Conservation (phyloP, 2,113 vertebrate genomes). For the Ammodytes marinus region DNA sequence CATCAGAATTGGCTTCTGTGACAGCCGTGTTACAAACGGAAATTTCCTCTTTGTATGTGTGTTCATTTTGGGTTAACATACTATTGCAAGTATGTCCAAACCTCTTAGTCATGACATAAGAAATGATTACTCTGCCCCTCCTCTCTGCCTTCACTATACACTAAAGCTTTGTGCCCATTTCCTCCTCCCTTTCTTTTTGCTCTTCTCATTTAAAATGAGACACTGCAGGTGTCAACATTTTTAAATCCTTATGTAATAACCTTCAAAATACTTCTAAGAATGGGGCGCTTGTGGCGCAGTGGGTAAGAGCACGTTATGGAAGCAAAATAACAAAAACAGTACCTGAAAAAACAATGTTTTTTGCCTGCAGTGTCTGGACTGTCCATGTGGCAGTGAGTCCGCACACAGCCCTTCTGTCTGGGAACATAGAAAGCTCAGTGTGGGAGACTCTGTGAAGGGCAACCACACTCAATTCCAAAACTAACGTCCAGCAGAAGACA, state of each 20-base stretch:
- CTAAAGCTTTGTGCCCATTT: background rate
- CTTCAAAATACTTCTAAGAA: too few relatives aligned
- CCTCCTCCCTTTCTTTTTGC: background rate
- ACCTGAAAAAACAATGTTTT: too few relatives aligned
- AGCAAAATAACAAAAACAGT: too few relatives aligned
- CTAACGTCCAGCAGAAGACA: background rate
- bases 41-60: background rate
- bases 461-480: constrained; percentile 12
- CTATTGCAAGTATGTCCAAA: background rate
- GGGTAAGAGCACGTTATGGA: too few relatives aligned
- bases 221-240: too few relatives aligned
- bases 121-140: background rate
- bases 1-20: background rate
- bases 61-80: background rate
- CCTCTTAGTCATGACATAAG: background rate
- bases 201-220: too few relatives aligned
- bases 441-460: constrained; percentile 31
- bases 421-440: constrained; percentile 51
- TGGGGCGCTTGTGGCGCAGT: too few relatives aligned
- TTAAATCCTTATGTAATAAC: too few relatives aligned
- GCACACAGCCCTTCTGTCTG: constrained; percentile 46
- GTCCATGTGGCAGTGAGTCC: constrained; percentile 25
- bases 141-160: background rate
- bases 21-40: background rate
- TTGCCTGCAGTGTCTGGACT: too few relatives aligned